Percentiles rank a stretch among this genome's conserved stretches.
These are phyloP conservation scores for Leptinotarsa tumamoca DNA, from an alignment of 2,888 invertebrate species.

Conservation along the genomic window DNA sequence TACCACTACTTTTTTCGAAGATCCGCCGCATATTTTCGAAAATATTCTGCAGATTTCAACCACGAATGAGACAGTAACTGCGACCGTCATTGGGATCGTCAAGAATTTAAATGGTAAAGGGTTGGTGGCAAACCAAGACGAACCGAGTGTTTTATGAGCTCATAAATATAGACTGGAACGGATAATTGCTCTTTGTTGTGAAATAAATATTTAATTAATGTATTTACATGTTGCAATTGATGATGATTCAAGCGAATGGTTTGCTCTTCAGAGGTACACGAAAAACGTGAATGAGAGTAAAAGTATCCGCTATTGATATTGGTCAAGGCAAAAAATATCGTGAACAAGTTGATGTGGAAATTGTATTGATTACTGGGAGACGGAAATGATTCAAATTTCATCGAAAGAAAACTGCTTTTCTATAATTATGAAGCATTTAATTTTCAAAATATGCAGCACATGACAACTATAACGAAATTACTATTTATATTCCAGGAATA, in stretches of 20 bases:
- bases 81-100: slow-evolving; percentile 1
- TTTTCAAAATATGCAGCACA: too few species aligned
- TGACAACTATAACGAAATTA: too few species aligned
- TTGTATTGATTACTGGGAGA: slow-evolving; percentile 13
- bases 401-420: neutral
- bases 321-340: slow-evolving; percentile 45
- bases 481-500: too few species aligned
- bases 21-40: too few species aligned
- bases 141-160: slow-evolving; percentile 19
- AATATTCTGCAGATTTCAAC: too few species aligned
- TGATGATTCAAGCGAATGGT: slow-evolving; percentile 33
- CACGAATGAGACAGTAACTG: too few species aligned
- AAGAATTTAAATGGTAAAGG: slow-evolving; percentile 14
- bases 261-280: slow-evolving; percentile 36
- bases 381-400: neutral
- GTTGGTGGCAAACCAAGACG: slow-evolving; percentile 12
- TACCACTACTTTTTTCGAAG: too few species aligned
- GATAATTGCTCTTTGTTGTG: slow-evolving; percentile 35
- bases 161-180: slow-evolving; percentile 33
- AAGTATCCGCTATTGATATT: slow-evolving; percentile 44
- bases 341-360: slow-evolving; percentile 30
- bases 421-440: too few species aligned
- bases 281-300: slow-evolving; percentile 50
- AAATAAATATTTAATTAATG: slow-evolving; percentile 39
- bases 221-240: slow-evolving; percentile 35